Base-by-base conservation (phyloP, 2,888 invertebrate species). In the Sarcophaga carnaria region DNA sequence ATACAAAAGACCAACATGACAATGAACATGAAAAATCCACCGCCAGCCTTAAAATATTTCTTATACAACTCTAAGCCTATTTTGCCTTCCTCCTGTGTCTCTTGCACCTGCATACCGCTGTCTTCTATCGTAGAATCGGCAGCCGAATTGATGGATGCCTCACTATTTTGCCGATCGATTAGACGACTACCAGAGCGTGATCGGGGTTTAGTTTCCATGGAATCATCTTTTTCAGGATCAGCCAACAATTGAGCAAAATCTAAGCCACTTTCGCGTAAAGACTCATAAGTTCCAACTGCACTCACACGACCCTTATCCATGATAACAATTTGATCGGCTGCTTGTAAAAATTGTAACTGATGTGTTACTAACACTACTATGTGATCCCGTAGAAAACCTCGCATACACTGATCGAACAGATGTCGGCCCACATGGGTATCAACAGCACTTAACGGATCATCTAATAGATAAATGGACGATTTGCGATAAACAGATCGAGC, bases 371-470 rank as follows among this genome's bases (percentile, higher is more conserved):
- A 93, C 71, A 97, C 94, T 0, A 96, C 95, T 11, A 96, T 96
- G 91, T 96, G 96, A n/a, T 95, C 94, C 64, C 94, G 94, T 80
- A 97, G 92, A 89, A 91, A 93, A 4, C 92, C 92, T 10, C 93
- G 92, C 92, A 94, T 93, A 69, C 94, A 94, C 75, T 93, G 92
- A 86, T 98, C 97, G 93, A 98, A 98, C 89, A 98, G 94, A 93
- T 97, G 97, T 5, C 97, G 95, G 1, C 98, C 97, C 1, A 98
- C 98, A 92, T 97, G 97, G 0, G 98, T 95, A 94, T 98, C 98
- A n/a, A 98, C 98, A 0, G 98, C 98, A 86, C 97, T 97, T 60
- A 98, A 94, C 0, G 98, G 98, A 94, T 98, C 98, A 92, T 98
- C 98, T 78, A 98, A 94, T 20, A 98, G 93, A 92, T 98, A 98